A percentile compares a stretch with the other conserved stretches of the same genome.
phyloP scores from a whole-genome alignment of 1,140 invertebrate genomes.

The Acyrthosiphon pisum region DNA sequence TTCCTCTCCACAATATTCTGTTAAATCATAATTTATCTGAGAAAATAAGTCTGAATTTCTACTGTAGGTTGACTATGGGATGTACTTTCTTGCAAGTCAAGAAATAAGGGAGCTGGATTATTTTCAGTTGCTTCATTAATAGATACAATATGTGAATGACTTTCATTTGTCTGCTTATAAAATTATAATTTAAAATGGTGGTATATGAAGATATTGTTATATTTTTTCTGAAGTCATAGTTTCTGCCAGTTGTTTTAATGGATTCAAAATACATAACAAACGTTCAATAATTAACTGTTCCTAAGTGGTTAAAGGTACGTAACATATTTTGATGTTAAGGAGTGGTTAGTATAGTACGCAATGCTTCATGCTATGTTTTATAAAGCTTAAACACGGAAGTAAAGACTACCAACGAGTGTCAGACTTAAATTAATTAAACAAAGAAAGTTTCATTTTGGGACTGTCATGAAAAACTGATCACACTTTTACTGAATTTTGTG shows the following conservation, averaged over 20 bases:
- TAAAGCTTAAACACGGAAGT: slow-evolving; percentile 8
- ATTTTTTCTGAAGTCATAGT: background rate
- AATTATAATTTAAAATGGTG: background rate
- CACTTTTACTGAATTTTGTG: background rate
- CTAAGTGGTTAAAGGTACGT: background rate
- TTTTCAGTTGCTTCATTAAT: too few relatives aligned
- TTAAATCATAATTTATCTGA: background rate
- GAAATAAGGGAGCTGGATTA: too few relatives aligned
- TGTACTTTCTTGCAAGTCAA: too few relatives aligned
- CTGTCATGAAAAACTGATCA: background rate
- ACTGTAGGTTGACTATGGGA: background rate
- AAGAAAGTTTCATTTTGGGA: slow-evolving; percentile 1
- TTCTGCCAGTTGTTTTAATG: background rate
- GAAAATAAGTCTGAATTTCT: background rate
- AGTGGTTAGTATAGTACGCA: background rate
- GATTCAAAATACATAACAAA: background rate
- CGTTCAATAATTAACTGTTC: slow-evolving; percentile 10
- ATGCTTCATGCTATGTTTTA: background rate
- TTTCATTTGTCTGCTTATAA: too few relatives aligned
- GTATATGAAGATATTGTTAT: background rate
- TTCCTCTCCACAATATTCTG: background rate
- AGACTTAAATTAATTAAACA: background rate
- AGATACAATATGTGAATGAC: too few relatives aligned
- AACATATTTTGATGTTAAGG: background rate
- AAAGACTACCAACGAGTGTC: slow-evolving; percentile 1